phyloP scores from a whole-genome alignment of 2,888 invertebrate species.

The Agrilus biguttatus region DNA sequence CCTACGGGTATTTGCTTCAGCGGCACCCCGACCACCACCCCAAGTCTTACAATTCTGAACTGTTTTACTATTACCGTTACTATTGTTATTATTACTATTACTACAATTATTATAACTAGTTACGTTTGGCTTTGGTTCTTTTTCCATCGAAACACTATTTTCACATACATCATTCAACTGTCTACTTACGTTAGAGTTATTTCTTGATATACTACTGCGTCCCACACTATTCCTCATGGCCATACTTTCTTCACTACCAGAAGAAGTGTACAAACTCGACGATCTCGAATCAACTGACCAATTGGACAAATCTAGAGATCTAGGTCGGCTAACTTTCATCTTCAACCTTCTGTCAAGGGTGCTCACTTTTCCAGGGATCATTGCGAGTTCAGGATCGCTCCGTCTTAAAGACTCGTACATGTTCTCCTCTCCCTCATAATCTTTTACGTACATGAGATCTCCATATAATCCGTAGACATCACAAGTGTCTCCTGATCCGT shows the following conservation, averaged over 20 bases:
- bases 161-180: constrained; percentile 31
- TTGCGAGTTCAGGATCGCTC: constrained; percentile 73
- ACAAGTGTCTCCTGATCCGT: constrained; percentile 51
- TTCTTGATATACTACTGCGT: constrained; percentile 56
- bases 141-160: constrained; percentile 12
- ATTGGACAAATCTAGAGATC: constrained; percentile 70
- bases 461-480: constrained; percentile 84
- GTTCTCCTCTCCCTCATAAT: constrained; percentile 67
- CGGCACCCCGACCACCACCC: constrained; percentile 1
- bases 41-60: background rate
- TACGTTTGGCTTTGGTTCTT: constrained; percentile 11
- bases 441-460: constrained; percentile 78
- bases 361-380: constrained; percentile 68
- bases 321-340: constrained; percentile 69
- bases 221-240: constrained; percentile 42
- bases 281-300: constrained; percentile 81
- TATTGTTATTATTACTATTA: constrained; percentile 1
- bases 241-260: constrained; percentile 76
- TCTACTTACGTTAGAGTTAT: constrained; percentile 63
- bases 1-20: constrained; percentile 33
- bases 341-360: constrained; percentile 66
- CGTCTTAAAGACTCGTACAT: constrained; percentile 63
- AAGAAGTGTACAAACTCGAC: constrained; percentile 67
- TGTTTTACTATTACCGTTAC: background rate
- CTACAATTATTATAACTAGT: constrained; percentile 8